Evolutionary conservation across 2,888 invertebrate genomes (phyloP).

Genomic region (Phalera bucephala): DNA sequence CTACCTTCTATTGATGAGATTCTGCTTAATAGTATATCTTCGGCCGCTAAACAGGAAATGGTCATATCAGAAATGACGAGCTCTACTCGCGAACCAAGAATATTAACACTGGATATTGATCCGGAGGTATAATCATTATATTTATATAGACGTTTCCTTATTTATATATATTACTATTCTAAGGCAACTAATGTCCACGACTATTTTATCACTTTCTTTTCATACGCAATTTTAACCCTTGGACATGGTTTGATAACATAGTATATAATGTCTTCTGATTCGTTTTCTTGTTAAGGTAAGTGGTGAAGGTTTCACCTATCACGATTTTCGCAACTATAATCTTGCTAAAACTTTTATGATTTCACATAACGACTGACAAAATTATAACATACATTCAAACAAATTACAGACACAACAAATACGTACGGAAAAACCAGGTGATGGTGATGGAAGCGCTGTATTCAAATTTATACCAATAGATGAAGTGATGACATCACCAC

Average conservation of each 20-base stretch:
- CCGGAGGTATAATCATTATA: constrained; percentile 83
- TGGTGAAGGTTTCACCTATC: constrained; percentile 50
- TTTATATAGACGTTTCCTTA: constrained; percentile 47
- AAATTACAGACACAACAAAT: constrained; percentile 81
- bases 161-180: constrained; percentile 36
- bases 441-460: constrained; percentile 62
- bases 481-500: constrained; percentile 61
- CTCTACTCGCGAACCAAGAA: constrained; percentile 79
- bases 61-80: constrained; percentile 78
- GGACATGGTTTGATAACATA: constrained; percentile 32
- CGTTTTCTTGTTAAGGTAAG: constrained; percentile 51
- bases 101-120: constrained; percentile 85
- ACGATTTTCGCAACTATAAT: constrained; percentile 7
- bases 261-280: constrained; percentile 13
- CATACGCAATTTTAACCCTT: constrained; percentile 27
- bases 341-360: constrained; percentile 5
- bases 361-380: constrained; percentile 3
- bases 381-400: constrained; percentile 30
- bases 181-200: constrained; percentile 26
- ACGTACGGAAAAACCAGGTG: constrained; percentile 73
- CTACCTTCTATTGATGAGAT: constrained; percentile 84
- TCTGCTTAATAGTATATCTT: constrained; percentile 84
- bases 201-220: constrained; percentile 24
- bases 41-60: constrained; percentile 84
- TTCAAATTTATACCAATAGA: constrained; percentile 79